Percentiles rank a stretch among this genome's conserved stretches.
These are phyloP conservation scores for Punctoribates punctum DNA, from an alignment of 2,888 invertebrate species.

Conservation along the genomic window DNA sequence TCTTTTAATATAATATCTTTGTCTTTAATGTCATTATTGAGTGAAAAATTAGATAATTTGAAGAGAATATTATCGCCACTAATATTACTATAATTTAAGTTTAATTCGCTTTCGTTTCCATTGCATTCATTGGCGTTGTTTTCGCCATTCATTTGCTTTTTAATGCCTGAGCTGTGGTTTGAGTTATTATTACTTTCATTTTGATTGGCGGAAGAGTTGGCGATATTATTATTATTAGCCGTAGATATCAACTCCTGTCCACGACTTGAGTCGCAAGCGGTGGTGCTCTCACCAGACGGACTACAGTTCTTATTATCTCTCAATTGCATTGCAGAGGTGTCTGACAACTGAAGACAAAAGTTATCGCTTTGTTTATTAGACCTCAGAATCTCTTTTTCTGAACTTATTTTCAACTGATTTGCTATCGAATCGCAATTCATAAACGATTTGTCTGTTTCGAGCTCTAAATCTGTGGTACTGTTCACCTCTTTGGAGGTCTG, in stretches of 20 bases:
- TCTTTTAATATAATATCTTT: neutral
- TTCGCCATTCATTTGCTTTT: neutral
- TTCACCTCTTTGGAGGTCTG: neutral
- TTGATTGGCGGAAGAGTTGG: neutral
- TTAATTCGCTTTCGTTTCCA: neutral
- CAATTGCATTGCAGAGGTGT: slow-evolving; percentile 1
- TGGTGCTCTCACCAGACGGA: neutral
- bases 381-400: neutral
- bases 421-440: neutral
- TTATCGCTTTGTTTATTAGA: neutral
- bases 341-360: too few relatives aligned
- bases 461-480: neutral
- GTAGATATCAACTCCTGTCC: neutral
- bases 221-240: neutral
- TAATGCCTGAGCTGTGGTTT: neutral
- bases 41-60: slow-evolving; percentile 14
- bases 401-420: too few relatives aligned
- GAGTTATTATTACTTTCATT: neutral
- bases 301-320: slow-evolving; percentile 1
- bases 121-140: neutral
- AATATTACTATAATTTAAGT: slow-evolving; percentile 1
- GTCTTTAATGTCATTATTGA: neutral
- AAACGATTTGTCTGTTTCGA: neutral
- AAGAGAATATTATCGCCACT: neutral
- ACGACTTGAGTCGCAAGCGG: neutral